Percentiles rank a stretch among this genome's conserved stretches.
These are phyloP conservation scores for Aphidius ervi DNA, from an alignment of 1,140 invertebrate genomes.

Conservation along the genomic window DNA sequence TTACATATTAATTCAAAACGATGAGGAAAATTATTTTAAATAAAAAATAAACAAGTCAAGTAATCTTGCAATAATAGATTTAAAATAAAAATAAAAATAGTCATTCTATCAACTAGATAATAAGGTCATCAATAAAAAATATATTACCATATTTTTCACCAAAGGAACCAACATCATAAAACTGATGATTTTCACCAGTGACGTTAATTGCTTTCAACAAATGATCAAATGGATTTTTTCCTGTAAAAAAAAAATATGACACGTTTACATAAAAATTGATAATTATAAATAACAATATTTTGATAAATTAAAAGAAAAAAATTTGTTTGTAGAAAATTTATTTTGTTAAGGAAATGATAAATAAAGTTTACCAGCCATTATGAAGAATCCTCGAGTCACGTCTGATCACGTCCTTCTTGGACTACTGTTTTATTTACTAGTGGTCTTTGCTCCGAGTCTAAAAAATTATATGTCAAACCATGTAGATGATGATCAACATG, in stretches of 20 bases:
- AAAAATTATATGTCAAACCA: background rate
- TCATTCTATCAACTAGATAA: slow-evolving; percentile 11
- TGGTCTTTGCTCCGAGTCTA: background rate
- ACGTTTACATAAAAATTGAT: background rate
- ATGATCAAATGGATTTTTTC: slow-evolving; percentile 66
- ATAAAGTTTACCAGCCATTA: slow-evolving; percentile 49
- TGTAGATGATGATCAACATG: background rate
- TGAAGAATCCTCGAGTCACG: slow-evolving; percentile 48
- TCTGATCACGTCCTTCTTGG: slow-evolving; percentile 49
- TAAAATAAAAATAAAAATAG: slow-evolving; percentile 13
- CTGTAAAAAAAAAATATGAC: slow-evolving; percentile 45
- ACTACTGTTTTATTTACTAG: background rate
- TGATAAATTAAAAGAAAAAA: background rate
- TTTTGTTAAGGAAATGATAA: background rate
- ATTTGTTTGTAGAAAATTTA: background rate
- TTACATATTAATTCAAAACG: slow-evolving; percentile 21
- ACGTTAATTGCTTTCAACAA: slow-evolving; percentile 65
- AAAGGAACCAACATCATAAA: slow-evolving; percentile 69
- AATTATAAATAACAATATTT: background rate
- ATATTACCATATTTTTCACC: slow-evolving; percentile 73
- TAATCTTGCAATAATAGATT: background rate
- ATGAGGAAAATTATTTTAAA: slow-evolving; percentile 7
- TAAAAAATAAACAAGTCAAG: background rate
- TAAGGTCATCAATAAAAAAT: slow-evolving; percentile 17
- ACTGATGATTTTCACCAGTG: slow-evolving; percentile 65